These are phyloP conservation scores for Erebia aethiops DNA, from an alignment of 2,888 invertebrate genomes.

Conservation along the genomic window DNA sequence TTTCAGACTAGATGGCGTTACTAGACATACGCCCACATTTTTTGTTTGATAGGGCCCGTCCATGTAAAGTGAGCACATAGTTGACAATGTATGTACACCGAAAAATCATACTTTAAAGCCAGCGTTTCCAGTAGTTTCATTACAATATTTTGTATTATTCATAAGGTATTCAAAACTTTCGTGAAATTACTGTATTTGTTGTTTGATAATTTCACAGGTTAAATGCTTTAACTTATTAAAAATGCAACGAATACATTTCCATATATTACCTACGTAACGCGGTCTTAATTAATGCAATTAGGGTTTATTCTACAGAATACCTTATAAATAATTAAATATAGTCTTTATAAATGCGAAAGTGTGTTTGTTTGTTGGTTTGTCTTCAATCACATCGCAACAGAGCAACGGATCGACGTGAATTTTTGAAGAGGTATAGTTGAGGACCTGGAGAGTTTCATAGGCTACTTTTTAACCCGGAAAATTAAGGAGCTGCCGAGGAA, in stretches of 20 bases:
- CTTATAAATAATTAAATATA: too few species aligned
- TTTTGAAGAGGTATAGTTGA: too few species aligned
- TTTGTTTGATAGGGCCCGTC: too few species aligned
- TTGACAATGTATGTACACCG: background rate
- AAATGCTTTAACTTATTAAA: constrained; percentile 13
- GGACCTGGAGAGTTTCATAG: too few species aligned
- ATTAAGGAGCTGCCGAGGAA: too few species aligned
- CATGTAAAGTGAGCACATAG: too few species aligned
- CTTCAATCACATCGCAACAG: too few species aligned
- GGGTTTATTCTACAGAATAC: background rate
- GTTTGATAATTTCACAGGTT: background rate
- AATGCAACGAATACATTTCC: constrained; percentile 13
- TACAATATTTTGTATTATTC: background rate
- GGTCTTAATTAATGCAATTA: background rate
- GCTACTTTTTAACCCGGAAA: too few species aligned
- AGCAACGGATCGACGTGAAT: too few species aligned
- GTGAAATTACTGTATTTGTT: background rate
- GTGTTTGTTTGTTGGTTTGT: background rate
- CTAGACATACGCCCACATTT: too few species aligned
- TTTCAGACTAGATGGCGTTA: too few species aligned
- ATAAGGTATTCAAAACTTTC: constrained; percentile 4
- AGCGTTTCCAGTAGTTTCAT: background rate
- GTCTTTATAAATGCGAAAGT: background rate
- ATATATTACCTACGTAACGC: background rate
- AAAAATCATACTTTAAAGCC: background rate